Conservation (phyloP, 2,888 invertebrate species). For the Gibbula magus region DNA sequence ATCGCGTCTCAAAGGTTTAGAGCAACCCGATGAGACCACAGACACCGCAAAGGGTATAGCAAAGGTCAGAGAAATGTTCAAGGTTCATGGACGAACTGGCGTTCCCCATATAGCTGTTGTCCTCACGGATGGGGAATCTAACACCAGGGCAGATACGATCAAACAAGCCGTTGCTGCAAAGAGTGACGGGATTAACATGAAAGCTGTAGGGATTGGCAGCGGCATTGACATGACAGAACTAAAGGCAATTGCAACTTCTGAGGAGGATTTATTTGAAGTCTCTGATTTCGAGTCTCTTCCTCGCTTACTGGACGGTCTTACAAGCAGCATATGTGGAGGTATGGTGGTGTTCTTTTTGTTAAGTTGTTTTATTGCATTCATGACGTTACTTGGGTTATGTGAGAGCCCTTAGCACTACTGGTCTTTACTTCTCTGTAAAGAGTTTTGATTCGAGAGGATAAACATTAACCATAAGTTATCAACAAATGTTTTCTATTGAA, state of each 20-base stretch:
- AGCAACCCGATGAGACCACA: conserved; percentile 59
- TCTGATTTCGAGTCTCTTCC: conserved; percentile 34
- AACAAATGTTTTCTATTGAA: too few relatives aligned
- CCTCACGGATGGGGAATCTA: conserved; percentile 64
- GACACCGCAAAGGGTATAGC: conserved; percentile 59
- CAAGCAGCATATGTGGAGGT: conserved; percentile 40
- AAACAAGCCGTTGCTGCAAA: conserved; percentile 35
- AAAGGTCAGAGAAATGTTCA: conserved; percentile 48
- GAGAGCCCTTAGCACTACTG: too few relatives aligned
- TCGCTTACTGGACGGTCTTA: conserved; percentile 30
- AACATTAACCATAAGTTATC: too few relatives aligned
- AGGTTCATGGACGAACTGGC: conserved; percentile 44
- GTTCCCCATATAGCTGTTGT: conserved; percentile 63
- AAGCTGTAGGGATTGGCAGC: conserved; percentile 60
- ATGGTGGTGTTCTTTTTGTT: not conserved
- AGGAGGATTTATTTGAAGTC: conserved; percentile 34
- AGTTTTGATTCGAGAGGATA: too few relatives aligned
- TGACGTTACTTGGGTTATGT: too few relatives aligned
- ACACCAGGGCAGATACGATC: conserved; percentile 51
- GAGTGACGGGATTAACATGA: conserved; percentile 50
- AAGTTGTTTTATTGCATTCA: too few relatives aligned
- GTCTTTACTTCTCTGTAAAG: too few relatives aligned
- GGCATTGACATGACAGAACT: conserved; percentile 50
- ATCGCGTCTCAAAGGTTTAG: too few relatives aligned
- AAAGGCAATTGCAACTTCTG: conserved; percentile 51